phyloP scores from a whole-genome alignment of 2,113 vertebrate genomes.

The Calonectris borealis region DNA sequence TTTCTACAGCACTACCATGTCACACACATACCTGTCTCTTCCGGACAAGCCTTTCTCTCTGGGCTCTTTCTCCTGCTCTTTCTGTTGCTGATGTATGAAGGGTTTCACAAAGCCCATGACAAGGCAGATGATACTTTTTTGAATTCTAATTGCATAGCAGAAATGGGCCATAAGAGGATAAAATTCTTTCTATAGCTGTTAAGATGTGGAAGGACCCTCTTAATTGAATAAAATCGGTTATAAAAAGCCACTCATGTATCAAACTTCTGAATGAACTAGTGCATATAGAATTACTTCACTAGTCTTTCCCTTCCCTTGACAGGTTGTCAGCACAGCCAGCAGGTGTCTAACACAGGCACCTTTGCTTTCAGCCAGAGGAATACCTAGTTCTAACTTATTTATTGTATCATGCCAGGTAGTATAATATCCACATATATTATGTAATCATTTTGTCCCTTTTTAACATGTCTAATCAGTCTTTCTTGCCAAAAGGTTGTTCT shows the following conservation, averaged over 20 bases:
- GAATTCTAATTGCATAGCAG: not conserved
- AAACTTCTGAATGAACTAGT: not conserved
- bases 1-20: not conserved
- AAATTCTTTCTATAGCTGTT: not conserved
- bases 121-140: not conserved
- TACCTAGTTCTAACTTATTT: not conserved
- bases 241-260: not conserved
- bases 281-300: not conserved
- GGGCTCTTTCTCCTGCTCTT: not conserved
- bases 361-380: not conserved
- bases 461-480: not conserved
- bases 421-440: not conserved
- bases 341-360: not conserved
- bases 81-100: not conserved
- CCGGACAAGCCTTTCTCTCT: not conserved
- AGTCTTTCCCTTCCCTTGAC: not conserved
- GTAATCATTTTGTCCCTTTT: not conserved
- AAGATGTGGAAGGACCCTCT: not conserved
- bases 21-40: not conserved
- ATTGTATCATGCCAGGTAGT: not conserved
- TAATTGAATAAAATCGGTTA: not conserved
- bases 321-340: not conserved
- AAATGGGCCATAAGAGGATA: not conserved
- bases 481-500: not conserved
- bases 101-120: not conserved